Base-by-base conservation (phyloP, 2,797 vertebrate genomes). In the Galagoides demidoff region DNA sequence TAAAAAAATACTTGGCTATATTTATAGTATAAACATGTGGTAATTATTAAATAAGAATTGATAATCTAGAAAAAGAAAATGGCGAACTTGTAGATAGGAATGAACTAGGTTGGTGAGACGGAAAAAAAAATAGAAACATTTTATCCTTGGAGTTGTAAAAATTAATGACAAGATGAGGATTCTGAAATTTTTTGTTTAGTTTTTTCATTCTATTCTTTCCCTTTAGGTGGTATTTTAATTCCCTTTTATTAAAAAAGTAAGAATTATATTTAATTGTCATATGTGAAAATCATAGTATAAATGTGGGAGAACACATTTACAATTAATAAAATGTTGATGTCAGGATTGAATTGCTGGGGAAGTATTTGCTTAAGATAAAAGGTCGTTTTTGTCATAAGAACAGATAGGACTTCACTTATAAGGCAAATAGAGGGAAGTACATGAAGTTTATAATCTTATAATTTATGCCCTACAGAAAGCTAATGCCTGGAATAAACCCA, bases 301-400 rank as follows among this genome's bases (percentile, higher is more conserved):
- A 95, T 88, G 27, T 74, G 37, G 31, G 25, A 90, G 39, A 85
- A 63, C 43, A 11, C 34, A 68, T 59, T 94, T 90, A 55, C 45
- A 76, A 74, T 96, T 66, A 84, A 90, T 95, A 94, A 92, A 89
- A 89, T 82, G 49, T 29, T 83, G 29, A 85, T 85, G 89, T 70
- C 73, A 86, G 43, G 25, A 63, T 34, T 73, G 43, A 96, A 74
- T 91, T 92, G 20, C 52, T 43, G 27, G 20, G 39, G n/a, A 70
- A 87, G 34, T 11, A 93, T 93, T 91, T 90, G 20, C 49, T 96
- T 96, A 74, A 90, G 23, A 64, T 78, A 63, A 95, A 96, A 91
- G 29, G 22, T 94, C 49, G 89, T 45, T 92, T 94, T 85, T 78
- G 52, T 61, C 55, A 92, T 39, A 14, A 79, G 43, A 93, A 63